Conservation (phyloP, 1,140 invertebrate species). For the Musca vetustissima region DNA sequence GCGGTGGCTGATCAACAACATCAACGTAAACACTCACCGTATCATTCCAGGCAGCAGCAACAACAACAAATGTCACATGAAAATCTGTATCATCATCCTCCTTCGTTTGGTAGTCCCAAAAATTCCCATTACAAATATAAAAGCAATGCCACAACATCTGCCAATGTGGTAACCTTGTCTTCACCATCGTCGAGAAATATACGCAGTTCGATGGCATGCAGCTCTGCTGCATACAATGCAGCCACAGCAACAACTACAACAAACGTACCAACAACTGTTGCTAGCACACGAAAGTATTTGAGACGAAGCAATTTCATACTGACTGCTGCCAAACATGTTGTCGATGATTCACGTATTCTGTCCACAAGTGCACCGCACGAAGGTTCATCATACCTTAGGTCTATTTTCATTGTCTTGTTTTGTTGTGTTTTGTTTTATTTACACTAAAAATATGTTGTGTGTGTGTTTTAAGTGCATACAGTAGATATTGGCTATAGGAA, state of each 20-base stretch:
- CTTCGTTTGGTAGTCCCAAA: too few relatives aligned
- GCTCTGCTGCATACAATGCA: slow-evolving; percentile 6
- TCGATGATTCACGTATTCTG: slow-evolving; percentile 16
- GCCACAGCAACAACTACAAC: slow-evolving; percentile 28
- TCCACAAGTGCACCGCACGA: slow-evolving; percentile 43
- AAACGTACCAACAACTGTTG: slow-evolving; percentile 6
- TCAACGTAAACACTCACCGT: neutral
- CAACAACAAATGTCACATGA: neutral
- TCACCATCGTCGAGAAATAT: too few relatives aligned
- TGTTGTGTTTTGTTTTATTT: neutral
- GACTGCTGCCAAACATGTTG: slow-evolving; percentile 18
- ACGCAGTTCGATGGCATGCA: slow-evolving; percentile 1
- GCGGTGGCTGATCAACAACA: slow-evolving; percentile 26
- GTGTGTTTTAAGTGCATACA: neutral
- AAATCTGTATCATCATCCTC: neutral
- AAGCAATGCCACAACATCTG: neutral
- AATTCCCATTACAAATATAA: neutral
- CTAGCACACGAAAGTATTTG: slow-evolving; percentile 12
- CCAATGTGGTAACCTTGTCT: too few relatives aligned
- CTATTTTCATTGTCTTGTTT: neutral
- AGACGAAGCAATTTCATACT: slow-evolving; percentile 7
- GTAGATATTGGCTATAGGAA: too few relatives aligned
- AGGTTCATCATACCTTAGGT: slow-evolving; percentile 46
- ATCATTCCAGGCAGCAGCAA: slow-evolving; percentile 6
- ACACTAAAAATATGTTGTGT: neutral